Conservation (phyloP, 2,797 vertebrate genomes). For the Benthosema pterotum region DNA sequence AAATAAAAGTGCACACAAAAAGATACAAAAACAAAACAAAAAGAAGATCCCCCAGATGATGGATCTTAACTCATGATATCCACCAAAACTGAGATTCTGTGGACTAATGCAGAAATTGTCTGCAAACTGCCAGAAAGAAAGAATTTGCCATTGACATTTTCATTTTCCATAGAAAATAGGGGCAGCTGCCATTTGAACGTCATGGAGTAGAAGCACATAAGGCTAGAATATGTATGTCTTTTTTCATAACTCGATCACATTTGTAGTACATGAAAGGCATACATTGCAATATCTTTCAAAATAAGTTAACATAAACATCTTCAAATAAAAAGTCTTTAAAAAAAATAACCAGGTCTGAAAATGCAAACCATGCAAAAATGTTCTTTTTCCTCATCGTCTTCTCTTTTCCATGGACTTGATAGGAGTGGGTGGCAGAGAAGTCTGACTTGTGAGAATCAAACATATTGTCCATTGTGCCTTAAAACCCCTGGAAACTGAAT, state of each 20-base stretch:
- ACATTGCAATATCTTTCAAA: conserved; percentile 25
- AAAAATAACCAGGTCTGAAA: conserved; percentile 31
- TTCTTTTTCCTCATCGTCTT: conserved; percentile 9
- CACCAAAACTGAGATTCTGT: conserved; percentile 3
- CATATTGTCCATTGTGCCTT: conserved; percentile 8
- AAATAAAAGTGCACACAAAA: conserved; percentile 37
- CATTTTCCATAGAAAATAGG: conserved; percentile 21
- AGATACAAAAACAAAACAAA: too few species aligned
- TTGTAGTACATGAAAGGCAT: conserved; percentile 22
- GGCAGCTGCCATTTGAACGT: conserved; percentile 35
- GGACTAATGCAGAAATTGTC: not conserved
- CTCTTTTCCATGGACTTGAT: not conserved
- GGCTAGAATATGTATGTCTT: conserved; percentile 20
- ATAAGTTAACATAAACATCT: conserved; percentile 44
- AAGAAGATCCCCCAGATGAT: not conserved
- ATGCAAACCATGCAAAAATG: conserved; percentile 9
- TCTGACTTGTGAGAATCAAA: conserved; percentile 16
- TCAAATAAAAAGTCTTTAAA: conserved; percentile 18
- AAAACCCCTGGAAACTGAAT: too few species aligned
- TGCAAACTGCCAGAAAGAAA: conserved; percentile 22
- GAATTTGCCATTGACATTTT: conserved; percentile 2
- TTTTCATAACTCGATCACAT: conserved; percentile 10
- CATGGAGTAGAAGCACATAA: conserved; percentile 15
- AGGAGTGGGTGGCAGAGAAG: not conserved
- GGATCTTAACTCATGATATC: conserved; percentile 11